phyloP scores from a whole-genome alignment of 2,888 invertebrate genomes.

The Pristionchus entomophagus region DNA sequence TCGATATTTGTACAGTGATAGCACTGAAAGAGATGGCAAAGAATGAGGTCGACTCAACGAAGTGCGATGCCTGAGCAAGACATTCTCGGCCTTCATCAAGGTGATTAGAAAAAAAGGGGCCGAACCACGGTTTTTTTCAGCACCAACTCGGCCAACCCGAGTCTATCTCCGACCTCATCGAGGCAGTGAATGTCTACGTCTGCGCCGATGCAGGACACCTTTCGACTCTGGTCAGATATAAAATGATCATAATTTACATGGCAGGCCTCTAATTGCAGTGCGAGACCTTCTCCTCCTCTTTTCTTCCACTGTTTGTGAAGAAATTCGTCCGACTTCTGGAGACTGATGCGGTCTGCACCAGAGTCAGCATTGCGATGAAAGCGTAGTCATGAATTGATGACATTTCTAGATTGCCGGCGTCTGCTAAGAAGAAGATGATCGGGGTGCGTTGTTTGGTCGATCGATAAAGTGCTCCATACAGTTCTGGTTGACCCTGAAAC shows the following conservation, averaged over 20 bases:
- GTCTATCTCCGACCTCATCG: conserved; percentile 23
- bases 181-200: conserved; percentile 1
- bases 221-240: conserved; percentile 1
- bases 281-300: conserved; percentile 35
- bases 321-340: neutral
- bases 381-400: neutral
- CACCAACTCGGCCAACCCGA: conserved; percentile 46
- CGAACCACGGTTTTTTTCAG: neutral
- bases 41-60: conserved; percentile 6
- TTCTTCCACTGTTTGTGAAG: conserved; percentile 23
- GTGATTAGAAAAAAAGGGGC: neutral
- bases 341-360: neutral
- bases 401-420: neutral
- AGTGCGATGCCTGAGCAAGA: conserved; percentile 47
- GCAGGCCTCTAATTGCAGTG: neutral
- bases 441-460: neutral
- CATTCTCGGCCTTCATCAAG: conserved; percentile 44
- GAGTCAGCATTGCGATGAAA: neutral
- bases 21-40: neutral
- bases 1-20: neutral
- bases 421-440: neutral
- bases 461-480: conserved; percentile 26
- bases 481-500: neutral
- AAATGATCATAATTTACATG: neutral
- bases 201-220: conserved; percentile 9